These are phyloP conservation scores for Cephus pulcher DNA, from an alignment of 2,888 invertebrate genomes.

Conservation along the genomic window DNA sequence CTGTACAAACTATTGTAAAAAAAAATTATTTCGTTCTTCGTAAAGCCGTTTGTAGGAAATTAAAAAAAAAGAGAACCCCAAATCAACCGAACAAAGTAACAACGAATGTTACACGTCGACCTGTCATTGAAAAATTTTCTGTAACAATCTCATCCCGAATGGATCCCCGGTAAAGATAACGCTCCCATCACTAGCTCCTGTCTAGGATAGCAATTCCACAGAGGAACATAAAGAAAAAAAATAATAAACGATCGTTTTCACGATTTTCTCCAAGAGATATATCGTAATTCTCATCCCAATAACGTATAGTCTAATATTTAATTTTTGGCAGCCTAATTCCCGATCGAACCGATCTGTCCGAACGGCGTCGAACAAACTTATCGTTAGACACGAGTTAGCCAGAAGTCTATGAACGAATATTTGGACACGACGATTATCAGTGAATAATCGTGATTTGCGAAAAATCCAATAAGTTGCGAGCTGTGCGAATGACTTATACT, in stretches of 20 bases:
- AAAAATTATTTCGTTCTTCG: neutral
- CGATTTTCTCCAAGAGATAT: neutral
- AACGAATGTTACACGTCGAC: neutral
- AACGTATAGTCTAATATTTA: neutral
- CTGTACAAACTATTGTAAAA: neutral
- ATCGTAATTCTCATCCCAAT: neutral
- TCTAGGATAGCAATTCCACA: neutral
- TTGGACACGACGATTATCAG: neutral
- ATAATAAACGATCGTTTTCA: neutral
- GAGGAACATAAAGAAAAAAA: neutral
- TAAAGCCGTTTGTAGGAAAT: slow-evolving; percentile 11
- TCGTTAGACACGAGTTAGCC: neutral
- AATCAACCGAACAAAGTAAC: neutral
- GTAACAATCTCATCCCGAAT: neutral
- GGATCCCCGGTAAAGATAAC: neutral
- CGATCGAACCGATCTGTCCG: neutral
- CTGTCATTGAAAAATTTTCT: neutral
- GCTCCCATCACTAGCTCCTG: neutral
- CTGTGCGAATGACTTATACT: slow-evolving; percentile 56
- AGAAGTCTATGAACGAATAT: neutral
- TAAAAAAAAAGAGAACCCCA: neutral
- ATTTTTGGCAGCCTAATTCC: neutral
- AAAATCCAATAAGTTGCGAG: slow-evolving; percentile 38
- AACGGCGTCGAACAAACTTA: neutral
- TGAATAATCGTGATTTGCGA: neutral